phyloP scores from a whole-genome alignment of 2,888 invertebrate species.

The Hybos culiciformis region DNA sequence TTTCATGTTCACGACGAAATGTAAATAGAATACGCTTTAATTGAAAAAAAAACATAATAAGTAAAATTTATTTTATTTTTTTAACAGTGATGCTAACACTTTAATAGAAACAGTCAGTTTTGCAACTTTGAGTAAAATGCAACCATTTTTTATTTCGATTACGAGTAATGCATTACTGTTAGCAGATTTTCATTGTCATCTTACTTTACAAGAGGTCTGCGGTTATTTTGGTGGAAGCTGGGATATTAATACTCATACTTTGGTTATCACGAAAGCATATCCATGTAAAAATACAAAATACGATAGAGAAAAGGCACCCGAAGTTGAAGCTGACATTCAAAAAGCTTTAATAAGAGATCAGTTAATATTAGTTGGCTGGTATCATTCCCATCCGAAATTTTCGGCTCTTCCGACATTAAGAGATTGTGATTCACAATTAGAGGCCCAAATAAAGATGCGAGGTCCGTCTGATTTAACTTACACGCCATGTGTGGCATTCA shows the following conservation, averaged over 20 bases:
- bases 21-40: not conserved
- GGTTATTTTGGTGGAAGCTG: constrained; percentile 93
- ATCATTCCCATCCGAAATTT: constrained; percentile 84
- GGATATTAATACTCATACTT: constrained; percentile 84
- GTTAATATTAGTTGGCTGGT: constrained; percentile 81
- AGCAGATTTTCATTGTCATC: constrained; percentile 86
- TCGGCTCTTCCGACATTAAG: constrained; percentile 75
- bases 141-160: constrained; percentile 80
- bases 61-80: constrained; percentile 1
- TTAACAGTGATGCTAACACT: constrained; percentile 71
- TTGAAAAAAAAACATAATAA: not conserved
- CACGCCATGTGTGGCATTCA: constrained; percentile 82
- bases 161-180: constrained; percentile 75
- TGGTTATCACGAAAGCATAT: constrained; percentile 76
- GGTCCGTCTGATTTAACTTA: constrained; percentile 85
- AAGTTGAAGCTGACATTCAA: constrained; percentile 70
- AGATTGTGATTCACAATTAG: constrained; percentile 85
- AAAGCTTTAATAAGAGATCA: constrained; percentile 70
- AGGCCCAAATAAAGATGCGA: constrained; percentile 90
- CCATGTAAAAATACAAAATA: constrained; percentile 73
- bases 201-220: constrained; percentile 86
- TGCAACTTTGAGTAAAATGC: constrained; percentile 74
- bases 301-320: constrained; percentile 60
- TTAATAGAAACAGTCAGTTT: constrained; percentile 83
- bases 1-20: no score